Evolutionary conservation across 2,797 vertebrate genomes (phyloP), one percentile per base, ranked within the genome.

Genomic region (Limosa lapponica): DNA sequence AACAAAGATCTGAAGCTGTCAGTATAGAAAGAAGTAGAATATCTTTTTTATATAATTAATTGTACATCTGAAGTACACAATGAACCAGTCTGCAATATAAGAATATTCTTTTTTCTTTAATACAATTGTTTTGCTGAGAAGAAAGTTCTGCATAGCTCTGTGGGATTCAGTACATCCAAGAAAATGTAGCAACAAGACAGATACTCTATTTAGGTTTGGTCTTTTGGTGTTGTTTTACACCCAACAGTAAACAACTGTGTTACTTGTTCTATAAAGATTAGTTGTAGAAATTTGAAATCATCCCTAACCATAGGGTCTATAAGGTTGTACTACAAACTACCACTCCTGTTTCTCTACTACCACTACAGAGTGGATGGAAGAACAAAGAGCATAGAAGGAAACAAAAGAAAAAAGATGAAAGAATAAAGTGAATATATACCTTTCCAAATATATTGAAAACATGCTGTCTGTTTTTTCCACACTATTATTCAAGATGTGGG

Each of bases 31-130:
- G 37, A 94, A 78, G 3, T 27, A 82, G 59, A 97, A 93, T 34
- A 84, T 55, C 46, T 54, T 75, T 95, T 96, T 93, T 78, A 89
- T 93, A 55, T 80, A 70, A 83, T 94, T 92, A 95, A 97, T 97
- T 87, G 89, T 78, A 75, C 49, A 81, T 92, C 66, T 94, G 75
- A 95, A 82, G 14, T 51, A 84, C 54, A 84, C 70, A 82, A 69
- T 81, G 71, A 90, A 93, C 9, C 6, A 93, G 36, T 2, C 43
- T 84, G 16, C 7, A 82, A 67, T 78, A 52, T 84, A 48, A 87
- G 32, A 83, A 54, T 37, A 87, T 48, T 44, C 7, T 51, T 72
- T 95, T 92, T 77, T 44, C 39, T 83, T 83, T 74, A 82, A 86
- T 74, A 39, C 0, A 34, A 11, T 86, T 85, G 13, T 89, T 94